These are phyloP conservation scores for Hydroisotoma schaefferi DNA, from an alignment of 2,888 invertebrate species.

Conservation along the genomic window DNA sequence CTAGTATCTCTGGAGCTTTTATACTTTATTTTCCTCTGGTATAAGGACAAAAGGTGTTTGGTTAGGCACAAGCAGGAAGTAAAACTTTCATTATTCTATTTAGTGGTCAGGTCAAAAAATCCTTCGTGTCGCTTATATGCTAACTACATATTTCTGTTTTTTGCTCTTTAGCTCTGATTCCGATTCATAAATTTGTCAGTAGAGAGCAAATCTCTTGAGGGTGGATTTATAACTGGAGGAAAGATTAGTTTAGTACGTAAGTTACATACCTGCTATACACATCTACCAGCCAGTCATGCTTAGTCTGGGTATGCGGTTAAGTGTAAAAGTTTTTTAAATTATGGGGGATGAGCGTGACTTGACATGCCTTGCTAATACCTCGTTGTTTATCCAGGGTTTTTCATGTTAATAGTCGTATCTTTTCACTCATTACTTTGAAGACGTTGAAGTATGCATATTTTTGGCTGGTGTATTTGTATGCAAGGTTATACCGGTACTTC, in stretches of 20 bases:
- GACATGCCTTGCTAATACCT: constrained; percentile 3
- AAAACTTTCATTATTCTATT: not conserved
- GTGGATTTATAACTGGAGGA: not conserved
- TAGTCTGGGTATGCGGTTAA: not conserved
- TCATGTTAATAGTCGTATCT: not conserved
- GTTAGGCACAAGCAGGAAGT: not conserved
- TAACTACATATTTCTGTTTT: too few relatives aligned
- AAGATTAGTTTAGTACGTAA: too few relatives aligned
- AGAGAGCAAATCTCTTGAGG: not conserved
- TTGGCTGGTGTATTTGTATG: not conserved
- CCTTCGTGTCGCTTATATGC: not conserved
- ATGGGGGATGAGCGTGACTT: constrained; percentile 2
- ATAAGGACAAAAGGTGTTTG: constrained; percentile 2
- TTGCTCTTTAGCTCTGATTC: too few relatives aligned
- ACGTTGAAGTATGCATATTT: not conserved
- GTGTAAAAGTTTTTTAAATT: not conserved
- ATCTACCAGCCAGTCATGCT: too few relatives aligned
- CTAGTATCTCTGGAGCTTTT: too few relatives aligned
- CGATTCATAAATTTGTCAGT: constrained; percentile 4
- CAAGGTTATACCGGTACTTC: not conserved
- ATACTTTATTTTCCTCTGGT: too few relatives aligned
- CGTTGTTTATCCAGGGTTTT: constrained; percentile 1
- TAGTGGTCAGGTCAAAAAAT: constrained; percentile 5
- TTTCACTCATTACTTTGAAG: not conserved
- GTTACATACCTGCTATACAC: too few relatives aligned